Percentiles rank a stretch among this genome's conserved stretches.
phyloP scores from a whole-genome alignment of 2,113 vertebrate genomes.

The Clarias batrachus region DNA sequence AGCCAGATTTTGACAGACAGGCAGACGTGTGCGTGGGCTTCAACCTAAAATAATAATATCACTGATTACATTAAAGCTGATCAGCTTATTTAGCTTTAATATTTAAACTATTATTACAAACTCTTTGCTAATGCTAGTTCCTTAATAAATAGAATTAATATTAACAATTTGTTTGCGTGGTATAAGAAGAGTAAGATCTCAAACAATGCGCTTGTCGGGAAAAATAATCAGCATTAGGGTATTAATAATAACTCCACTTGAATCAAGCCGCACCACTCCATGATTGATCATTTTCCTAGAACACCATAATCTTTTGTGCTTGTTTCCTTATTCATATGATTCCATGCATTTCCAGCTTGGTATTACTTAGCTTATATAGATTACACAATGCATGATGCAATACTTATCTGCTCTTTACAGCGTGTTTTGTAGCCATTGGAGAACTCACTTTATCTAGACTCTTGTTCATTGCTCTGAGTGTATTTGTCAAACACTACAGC shows the following conservation, averaged over 20 bases:
- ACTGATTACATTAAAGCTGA: too few species aligned
- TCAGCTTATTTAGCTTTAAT: too few species aligned
- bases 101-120: too few species aligned
- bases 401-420: neutral
- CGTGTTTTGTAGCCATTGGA: too few species aligned
- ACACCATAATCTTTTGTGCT: neutral
- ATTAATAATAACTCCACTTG: neutral
- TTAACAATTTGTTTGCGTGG: neutral
- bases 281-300: neutral
- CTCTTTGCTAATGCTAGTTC: too few species aligned
- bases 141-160: neutral
- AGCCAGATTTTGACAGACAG: too few species aligned
- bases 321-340: neutral
- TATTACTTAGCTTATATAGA: neutral
- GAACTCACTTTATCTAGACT: neutral
- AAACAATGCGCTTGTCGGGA: neutral
- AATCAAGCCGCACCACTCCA: neutral
- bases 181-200: neutral
- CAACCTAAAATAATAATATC: too few species aligned
- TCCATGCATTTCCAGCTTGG: neutral
- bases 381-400: neutral
- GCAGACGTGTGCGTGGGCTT: too few species aligned
- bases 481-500: slow-evolving; percentile 21
- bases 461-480: neutral
- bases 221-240: neutral